Base-by-base conservation (phyloP, 1,140 invertebrate genomes). In the Scaptomyza hsui region DNA sequence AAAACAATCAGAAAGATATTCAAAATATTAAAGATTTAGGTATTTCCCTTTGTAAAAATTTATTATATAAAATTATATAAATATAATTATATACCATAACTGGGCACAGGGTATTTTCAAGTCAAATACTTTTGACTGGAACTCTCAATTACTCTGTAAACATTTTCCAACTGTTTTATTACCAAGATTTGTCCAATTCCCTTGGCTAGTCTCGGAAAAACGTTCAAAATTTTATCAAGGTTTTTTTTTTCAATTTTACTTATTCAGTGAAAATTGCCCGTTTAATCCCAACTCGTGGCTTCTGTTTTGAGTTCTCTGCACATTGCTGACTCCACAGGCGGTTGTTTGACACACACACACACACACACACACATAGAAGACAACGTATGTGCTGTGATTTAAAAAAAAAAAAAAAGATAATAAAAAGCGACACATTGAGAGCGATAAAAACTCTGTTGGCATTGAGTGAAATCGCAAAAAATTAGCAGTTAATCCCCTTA, bases 401-500 rank as follows among this genome's bases (percentile, higher is more conserved):
- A n/a, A 24, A 44, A 21, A 24, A 16, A 16, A 37, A 13, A 18
- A 10, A 13, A 37, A 4, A 49, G 48, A 55, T 12, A 19, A 51
- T 3, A 51, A 64, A 63, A 72, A 63, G 72, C 13, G 39, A 19
- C 12, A 4, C 12, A 12, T 2, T 4, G 32, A 37, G 32, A 37
- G 32, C 32, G 52, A 55, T 55, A 77, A 68, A 67, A 78, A 76
- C 51, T 83, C 59, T 61, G 65, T 62, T 78, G 81, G 71, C 86
- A 89, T 80, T 89, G 85, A 79, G 67, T 72, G 72, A 75, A 75
- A 89, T 86, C 78, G 88, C 77, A 85, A 90, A 89, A 90, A 90
- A 90, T 90, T 90, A 90, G 89, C 85, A 90, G 89, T 90, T 90
- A 90, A 90, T 90, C 89, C 89, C 82, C 82, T 90, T 80, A 90